phyloP scores from a whole-genome alignment of 2,888 invertebrate genomes.

The Patella ulyssiponensis region DNA sequence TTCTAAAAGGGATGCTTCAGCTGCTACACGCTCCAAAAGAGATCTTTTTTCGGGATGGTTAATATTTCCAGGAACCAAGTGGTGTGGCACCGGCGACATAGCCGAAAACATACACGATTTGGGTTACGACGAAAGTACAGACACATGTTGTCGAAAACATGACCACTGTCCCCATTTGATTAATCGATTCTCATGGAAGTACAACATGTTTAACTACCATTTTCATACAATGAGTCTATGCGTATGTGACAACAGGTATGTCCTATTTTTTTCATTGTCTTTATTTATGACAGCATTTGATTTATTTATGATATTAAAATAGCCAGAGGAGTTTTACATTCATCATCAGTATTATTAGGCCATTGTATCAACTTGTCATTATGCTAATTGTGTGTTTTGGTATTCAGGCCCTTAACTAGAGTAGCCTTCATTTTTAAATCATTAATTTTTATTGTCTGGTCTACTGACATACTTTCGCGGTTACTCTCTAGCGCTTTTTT shows the following conservation, averaged over 20 bases:
- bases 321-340: background rate
- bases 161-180: slow-evolving; percentile 50
- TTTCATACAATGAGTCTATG: slow-evolving; percentile 49
- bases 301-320: background rate
- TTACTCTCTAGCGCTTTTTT: no score
- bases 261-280: slow-evolving; percentile 14
- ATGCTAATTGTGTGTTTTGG: no score
- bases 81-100: slow-evolving; percentile 53
- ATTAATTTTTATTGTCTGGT: no score
- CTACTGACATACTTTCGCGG: no score
- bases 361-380: no score
- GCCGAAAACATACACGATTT: slow-evolving; percentile 47
- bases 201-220: slow-evolving; percentile 46
- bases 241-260: slow-evolving; percentile 51
- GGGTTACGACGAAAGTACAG: slow-evolving; percentile 44
- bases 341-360: no score
- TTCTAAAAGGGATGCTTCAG: background rate
- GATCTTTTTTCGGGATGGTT: slow-evolving; percentile 40
- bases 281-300: background rate
- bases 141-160: slow-evolving; percentile 52
- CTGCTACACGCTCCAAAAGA: slow-evolving; percentile 28
- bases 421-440: no score
- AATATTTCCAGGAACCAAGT: slow-evolving; percentile 53
- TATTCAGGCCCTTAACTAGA: no score
- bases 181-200: slow-evolving; percentile 41